Percentiles rank a stretch among this genome's conserved stretches.
Conservation (phyloP, 1,140 invertebrate genomes). For the Marisa cornuarietis region DNA sequence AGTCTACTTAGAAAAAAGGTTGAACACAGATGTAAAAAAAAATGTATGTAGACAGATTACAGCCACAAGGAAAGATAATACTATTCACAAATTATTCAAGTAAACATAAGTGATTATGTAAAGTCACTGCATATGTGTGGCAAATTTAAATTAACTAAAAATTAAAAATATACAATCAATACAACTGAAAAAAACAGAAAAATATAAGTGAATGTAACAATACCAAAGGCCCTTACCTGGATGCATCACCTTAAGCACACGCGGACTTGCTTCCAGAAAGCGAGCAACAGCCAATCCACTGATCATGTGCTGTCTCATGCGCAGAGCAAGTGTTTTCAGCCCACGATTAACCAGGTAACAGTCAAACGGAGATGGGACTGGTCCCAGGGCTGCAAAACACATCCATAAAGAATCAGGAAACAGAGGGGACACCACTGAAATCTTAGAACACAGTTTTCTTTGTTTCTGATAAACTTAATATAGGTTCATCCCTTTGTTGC, state of each 20-base stretch:
- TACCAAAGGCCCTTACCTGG: slow-evolving; percentile 71
- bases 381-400: slow-evolving; percentile 47
- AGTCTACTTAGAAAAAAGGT: no score
- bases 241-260: slow-evolving; percentile 85
- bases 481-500: not conserved
- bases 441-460: not conserved
- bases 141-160: no score
- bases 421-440: not conserved
- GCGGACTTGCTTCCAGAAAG: slow-evolving; percentile 81
- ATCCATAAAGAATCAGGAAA: not conserved
- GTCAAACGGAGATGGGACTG: slow-evolving; percentile 96
- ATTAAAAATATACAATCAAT: no score
- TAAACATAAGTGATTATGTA: no score
- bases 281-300: slow-evolving; percentile 82
- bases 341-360: slow-evolving; percentile 93
- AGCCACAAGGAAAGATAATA: no score
- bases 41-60: no score
- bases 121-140: no score
- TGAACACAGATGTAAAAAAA: no score
- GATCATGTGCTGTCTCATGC: slow-evolving; percentile 90
- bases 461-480: not conserved
- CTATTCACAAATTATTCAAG: no score
- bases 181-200: no score
- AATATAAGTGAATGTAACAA: no score
- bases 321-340: slow-evolving; percentile 89